Evolutionary conservation across 2,888 invertebrate genomes (phyloP), one percentile per base, ranked within the genome.

Genomic region (Graphium colonna): DNA sequence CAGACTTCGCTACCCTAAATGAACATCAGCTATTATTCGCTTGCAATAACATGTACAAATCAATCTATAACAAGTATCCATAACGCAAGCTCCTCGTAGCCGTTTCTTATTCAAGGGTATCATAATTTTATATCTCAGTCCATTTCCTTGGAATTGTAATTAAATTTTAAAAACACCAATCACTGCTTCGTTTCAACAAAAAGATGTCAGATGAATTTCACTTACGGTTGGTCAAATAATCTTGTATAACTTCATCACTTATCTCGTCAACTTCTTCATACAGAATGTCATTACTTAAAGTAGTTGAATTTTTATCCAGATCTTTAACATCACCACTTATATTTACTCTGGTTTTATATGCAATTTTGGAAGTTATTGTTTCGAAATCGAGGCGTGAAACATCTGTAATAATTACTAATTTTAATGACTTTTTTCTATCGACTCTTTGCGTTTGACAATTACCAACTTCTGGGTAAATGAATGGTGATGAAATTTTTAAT

Each of bases 191-290:
- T n/a, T n/a, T n/a, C n/a, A n/a, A 12, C 33, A 33, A 33, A 33
- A 3, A 21, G 3, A 21, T 21, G 21, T 5, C 21, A 2, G n/a
- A n/a, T 33, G 17, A 41, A 18, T 9, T 50, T 38, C 55, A 84
- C 86, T 86, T 77, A 86, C 86, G 77, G 64, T 86, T 79, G 9
- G 74, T 68, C 44, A 82, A 66, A 64, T 79, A 79, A 50, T 83
- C 75, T 41, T 80, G 78, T 42, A 71, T 49, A 17, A 64, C 56
- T 54, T 59, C 61, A 46, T 68, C 68, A 36, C 48, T 58, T 16
- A 51, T 47, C 4, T 55, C 44, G 21, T 53, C 56, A 1, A 49
- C 46, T 17, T 45, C 50, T 3, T 45, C 54, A 38, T 26, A 33
- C 3, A 26, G 9, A 21, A 28, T 12, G 21, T 43, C 42, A 17